Base-by-base conservation (phyloP, 2,113 vertebrate species). In the Hyperoodon ampullatus region DNA sequence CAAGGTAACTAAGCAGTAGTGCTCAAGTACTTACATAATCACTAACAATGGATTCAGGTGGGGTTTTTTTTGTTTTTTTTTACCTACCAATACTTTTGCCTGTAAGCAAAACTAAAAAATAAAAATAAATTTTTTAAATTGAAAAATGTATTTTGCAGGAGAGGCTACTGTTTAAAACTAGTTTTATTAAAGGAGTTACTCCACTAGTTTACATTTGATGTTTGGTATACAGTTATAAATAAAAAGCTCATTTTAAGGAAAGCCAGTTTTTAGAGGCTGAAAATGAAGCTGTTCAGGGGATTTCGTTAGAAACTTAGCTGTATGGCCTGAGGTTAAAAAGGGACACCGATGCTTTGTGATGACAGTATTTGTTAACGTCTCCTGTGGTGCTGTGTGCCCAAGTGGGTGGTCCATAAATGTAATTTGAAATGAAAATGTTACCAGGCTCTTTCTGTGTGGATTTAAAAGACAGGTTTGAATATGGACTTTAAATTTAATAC, bases 221-320 rank as follows among this genome's bases (percentile, higher is more conserved):
- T 84, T 88, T 94, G 75, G 93, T 87, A n/a, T 95, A 61, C 19
- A 81, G 8, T 60, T 81, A 74, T 60, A 75, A 39, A 61, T 75
- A 35, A 93, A 95, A 93, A 72, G 33, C 28, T 74, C 55, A 26
- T 93, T 84, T 78, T 83, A 93, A 91, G 39, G 58, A 80, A 15
- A 35, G 39, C 39, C 18, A 47, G 0, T 83, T 66, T 93, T 72
- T 80, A 88, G 5, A 83, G 28, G 24, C 47, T 66, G 21, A 72
- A 50, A 71, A 80, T 50, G 21, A 80, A 90, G 44, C 9, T 72
- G 39, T 3, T 70, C 28, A 75, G 75, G 39, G 26, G 63, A 47
- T 95, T 95, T 90, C 24, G 16, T 60, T 89, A 86, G 85, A 75
- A 86, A 74, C 28, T 28, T 61, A 82, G 19, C 18, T 15, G 12